Evolutionary conservation across 1,140 invertebrate species (phyloP), one percentile per base, ranked within the genome.

Genomic region (Drosophila kurseongensis): DNA sequence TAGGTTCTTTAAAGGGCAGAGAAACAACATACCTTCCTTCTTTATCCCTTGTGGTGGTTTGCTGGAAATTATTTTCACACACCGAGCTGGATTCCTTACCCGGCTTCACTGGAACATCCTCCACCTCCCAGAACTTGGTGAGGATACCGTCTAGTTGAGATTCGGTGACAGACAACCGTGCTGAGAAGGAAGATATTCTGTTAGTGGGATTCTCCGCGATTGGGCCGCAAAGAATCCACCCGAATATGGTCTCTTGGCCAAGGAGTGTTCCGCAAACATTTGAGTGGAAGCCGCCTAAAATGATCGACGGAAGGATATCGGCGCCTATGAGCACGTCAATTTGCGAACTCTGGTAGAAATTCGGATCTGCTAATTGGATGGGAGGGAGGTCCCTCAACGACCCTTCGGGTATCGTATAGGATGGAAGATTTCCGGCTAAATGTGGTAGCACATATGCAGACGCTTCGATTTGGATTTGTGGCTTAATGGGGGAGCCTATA

Each of bases 301-400:
- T 45, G 10, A 45, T 45, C 8, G 16, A 45, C 8, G 42, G 42
- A 45, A 45, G 45, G 45, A 48, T 29, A 48, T 48, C 45, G 12
- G 45, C 23, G 18, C 45, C 45, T 48, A 29, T 23, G 9, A 36
- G 50, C 50, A 51, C 29, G 9, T 54, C 35, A 38, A 54, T 54
- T 9, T 54, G 35, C 35, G 16, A 54, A 10, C 51, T 14, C 12
- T 9, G 50, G 29, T 23, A 38, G 51, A 52, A 54, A 23, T 4
- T 29, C 5, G 35, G 35, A 23, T 54, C 51, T 38, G 35, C 35
- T 23, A 54, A 9, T 14, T 54, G 51, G 5, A 54, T 9, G 6
- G 16, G 16, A 4, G 42, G 42, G 9, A 45, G 16, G 16, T 45
- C 42, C 16, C 16, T 45, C 9, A 47, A 47, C 23, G 45, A 47